phyloP scores from a whole-genome alignment of 2,113 vertebrate genomes.

The Otus sunia region DNA sequence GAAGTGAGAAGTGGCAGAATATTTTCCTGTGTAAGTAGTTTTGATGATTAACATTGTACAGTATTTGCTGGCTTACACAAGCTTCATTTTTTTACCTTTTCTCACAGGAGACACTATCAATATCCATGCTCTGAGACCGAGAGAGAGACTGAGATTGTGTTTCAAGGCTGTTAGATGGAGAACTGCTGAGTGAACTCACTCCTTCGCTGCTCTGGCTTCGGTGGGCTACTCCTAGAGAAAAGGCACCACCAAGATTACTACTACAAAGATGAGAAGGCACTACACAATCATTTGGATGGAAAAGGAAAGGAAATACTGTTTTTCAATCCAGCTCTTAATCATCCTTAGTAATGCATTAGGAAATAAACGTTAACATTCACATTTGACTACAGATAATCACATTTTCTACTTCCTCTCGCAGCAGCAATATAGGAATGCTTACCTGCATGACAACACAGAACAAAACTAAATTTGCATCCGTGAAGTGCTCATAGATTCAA shows the following conservation, averaged over 20 bases:
- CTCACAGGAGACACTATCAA: slow-evolving; percentile 96
- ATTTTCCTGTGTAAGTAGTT: background rate
- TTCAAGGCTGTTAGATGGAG: slow-evolving; percentile 98
- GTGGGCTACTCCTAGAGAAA: slow-evolving; percentile 86
- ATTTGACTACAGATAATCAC: background rate
- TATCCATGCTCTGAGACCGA: slow-evolving; percentile 99
- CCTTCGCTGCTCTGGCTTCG: slow-evolving; percentile 99
- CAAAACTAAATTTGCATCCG: background rate
- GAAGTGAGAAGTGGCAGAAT: background rate
- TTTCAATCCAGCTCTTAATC: background rate
- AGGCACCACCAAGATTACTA: slow-evolving; percentile 13
- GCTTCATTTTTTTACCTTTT: slow-evolving; percentile 84
- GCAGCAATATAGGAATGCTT: background rate
- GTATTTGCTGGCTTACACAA: background rate
- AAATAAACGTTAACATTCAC: background rate
- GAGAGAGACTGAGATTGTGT: slow-evolving; percentile 97
- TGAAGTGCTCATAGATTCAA: background rate
- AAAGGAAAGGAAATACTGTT: background rate
- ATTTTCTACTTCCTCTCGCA: background rate
- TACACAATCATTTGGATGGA: background rate
- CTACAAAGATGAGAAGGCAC: background rate
- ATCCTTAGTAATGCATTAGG: background rate
- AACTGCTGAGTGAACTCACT: slow-evolving; percentile 98
- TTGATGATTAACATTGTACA: background rate
- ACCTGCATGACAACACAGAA: background rate